A percentile compares a stretch with the other conserved stretches of the same genome.
Conservation (phyloP, 2,888 invertebrate species). For the Vandiemenella viatica region DNA sequence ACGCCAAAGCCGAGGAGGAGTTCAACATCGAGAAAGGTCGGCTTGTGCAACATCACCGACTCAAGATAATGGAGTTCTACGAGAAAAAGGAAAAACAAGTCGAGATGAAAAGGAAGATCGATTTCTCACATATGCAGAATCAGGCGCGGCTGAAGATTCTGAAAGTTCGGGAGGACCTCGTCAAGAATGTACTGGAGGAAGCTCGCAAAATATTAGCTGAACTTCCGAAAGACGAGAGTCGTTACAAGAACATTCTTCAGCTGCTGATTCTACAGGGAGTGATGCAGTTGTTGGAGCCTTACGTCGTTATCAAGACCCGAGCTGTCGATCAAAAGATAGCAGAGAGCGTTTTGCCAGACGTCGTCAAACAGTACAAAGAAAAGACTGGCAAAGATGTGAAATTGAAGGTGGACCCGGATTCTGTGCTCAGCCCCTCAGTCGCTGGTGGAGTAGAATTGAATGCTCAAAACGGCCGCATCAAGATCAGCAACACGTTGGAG, state of each 20-base stretch:
- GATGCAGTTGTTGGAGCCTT: too few species aligned
- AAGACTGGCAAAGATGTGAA: too few species aligned
- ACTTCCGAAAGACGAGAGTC: slow-evolving; percentile 48
- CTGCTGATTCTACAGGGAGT: slow-evolving; percentile 75
- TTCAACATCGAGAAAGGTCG: slow-evolving; percentile 99
- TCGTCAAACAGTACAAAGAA: too few species aligned
- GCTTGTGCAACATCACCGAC: slow-evolving; percentile 92
- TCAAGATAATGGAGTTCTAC: slow-evolving; percentile 99
- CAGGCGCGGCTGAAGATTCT: slow-evolving; percentile 91
- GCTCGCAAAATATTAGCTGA: slow-evolving; percentile 73
- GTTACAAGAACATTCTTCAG: slow-evolving; percentile 66
- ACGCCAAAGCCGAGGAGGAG: slow-evolving; percentile 99
- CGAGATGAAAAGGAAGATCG: slow-evolving; percentile 98
- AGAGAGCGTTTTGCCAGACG: too few species aligned
- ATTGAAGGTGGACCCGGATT: too few species aligned
- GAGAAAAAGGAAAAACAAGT: slow-evolving; percentile 99
- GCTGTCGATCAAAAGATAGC: too few species aligned
- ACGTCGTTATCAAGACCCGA: too few species aligned
- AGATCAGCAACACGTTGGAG: too few species aligned
- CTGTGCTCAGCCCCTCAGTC: too few species aligned
- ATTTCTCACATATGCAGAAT: slow-evolving; percentile 97
- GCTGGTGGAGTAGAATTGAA: too few species aligned
- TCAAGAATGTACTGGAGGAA: slow-evolving; percentile 80
- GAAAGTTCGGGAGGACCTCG: slow-evolving; percentile 92
- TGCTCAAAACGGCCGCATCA: too few species aligned